Conservation (phyloP, 2,797 vertebrate species). For the Prunella strophiata region DNA sequence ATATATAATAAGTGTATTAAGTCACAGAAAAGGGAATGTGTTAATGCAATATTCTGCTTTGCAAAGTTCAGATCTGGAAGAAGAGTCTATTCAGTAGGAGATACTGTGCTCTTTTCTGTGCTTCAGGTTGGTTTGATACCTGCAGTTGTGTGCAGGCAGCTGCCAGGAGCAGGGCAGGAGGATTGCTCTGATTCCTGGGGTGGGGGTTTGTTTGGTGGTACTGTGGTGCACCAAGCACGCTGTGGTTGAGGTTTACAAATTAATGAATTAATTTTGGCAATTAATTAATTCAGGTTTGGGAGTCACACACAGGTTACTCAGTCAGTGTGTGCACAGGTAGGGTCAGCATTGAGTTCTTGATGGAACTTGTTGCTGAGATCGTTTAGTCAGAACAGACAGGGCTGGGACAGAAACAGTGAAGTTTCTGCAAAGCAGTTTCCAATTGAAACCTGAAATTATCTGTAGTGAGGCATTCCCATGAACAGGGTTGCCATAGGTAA, state of each 20-base stretch:
- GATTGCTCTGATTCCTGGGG: background rate
- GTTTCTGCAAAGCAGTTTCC: slow-evolving; percentile 24
- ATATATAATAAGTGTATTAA: background rate
- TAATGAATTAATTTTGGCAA: background rate
- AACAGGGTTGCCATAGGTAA: background rate
- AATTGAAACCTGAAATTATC: slow-evolving; percentile 47
- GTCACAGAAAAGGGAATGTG: background rate
- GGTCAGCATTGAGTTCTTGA: background rate
- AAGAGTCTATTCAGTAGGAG: background rate
- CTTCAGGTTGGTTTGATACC: background rate
- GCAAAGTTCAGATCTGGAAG: background rate
- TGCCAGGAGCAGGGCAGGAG: background rate
- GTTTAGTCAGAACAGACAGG: background rate
- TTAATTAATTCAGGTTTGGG: slow-evolving; percentile 38
- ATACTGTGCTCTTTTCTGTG: background rate
- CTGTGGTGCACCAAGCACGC: background rate
- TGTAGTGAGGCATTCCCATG: slow-evolving; percentile 25
- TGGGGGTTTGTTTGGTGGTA: background rate
- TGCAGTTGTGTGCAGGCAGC: background rate
- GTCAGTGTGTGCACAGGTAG: background rate
- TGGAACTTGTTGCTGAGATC: background rate
- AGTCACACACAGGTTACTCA: background rate
- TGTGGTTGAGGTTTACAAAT: background rate
- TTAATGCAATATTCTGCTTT: background rate
- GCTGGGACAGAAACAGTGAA: background rate